phyloP scores from a whole-genome alignment of 2,888 invertebrate genomes.

The Hipparchia sbordonii region DNA sequence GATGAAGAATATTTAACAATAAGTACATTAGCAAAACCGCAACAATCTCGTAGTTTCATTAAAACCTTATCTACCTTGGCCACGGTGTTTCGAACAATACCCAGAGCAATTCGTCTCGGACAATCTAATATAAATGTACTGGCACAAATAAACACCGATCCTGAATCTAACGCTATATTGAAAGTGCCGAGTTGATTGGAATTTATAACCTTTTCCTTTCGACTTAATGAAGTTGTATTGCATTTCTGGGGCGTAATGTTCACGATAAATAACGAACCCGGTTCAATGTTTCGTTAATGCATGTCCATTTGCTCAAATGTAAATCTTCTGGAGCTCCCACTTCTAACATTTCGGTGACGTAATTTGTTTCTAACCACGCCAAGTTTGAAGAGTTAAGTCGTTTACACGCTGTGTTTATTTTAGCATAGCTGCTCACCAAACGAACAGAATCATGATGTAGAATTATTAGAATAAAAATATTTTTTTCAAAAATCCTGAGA shows the following conservation, averaged over 20 bases:
- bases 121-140: slow-evolving; percentile 39
- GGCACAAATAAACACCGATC: slow-evolving; percentile 40
- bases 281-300: slow-evolving; percentile 48
- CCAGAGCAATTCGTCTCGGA: slow-evolving; percentile 25
- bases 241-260: slow-evolving; percentile 54
- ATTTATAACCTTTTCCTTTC: slow-evolving; percentile 58
- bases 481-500: no score
- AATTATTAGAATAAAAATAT: no score
- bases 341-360: not conserved
- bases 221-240: slow-evolving; percentile 64
- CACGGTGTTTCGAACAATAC: slow-evolving; percentile 9
- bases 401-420: no score
- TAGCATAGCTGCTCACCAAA: no score
- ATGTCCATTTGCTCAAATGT: slow-evolving; percentile 40
- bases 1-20: not conserved
- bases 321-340: slow-evolving; percentile 15
- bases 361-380: not conserved
- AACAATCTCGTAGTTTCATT: not conserved
- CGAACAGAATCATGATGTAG: no score
- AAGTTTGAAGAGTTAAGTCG: not conserved
- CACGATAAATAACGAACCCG: slow-evolving; percentile 54
- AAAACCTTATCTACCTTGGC: not conserved
- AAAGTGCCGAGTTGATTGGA: slow-evolving; percentile 54
- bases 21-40: not conserved
- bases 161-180: slow-evolving; percentile 50